phyloP scores from a whole-genome alignment of 92 coral and sea anemone genomes.

The Pocillopora meandrina region DNA sequence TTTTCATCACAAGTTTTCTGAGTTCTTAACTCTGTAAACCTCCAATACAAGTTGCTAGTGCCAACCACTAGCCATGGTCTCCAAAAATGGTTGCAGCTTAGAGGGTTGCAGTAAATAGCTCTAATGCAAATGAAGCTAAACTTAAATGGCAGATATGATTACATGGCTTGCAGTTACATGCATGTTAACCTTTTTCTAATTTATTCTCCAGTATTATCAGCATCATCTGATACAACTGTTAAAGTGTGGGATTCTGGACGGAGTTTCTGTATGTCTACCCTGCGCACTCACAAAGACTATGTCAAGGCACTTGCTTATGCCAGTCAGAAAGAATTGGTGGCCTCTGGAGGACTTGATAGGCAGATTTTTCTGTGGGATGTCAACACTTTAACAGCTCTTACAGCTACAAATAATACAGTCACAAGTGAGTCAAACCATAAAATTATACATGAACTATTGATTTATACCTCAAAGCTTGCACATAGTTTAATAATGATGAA shows the following conservation, averaged over 20 bases:
- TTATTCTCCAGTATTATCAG: slow-evolving; percentile 74
- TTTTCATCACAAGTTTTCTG: no score
- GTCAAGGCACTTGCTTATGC: slow-evolving; percentile 98
- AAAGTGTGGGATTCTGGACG: slow-evolving; percentile 91
- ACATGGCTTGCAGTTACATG: not conserved
- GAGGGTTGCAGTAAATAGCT: no score
- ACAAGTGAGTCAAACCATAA: slow-evolving; percentile 69
- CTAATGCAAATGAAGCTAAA: no score
- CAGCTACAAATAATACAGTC: slow-evolving; percentile 97
- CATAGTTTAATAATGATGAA: no score
- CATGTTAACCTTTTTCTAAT: not conserved
- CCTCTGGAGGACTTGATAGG: slow-evolving; percentile 95
- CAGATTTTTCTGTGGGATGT: slow-evolving; percentile 99
- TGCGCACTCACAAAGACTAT: slow-evolving; percentile 93
- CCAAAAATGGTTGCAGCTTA: no score
- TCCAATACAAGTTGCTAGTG: no score
- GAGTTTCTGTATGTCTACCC: slow-evolving; percentile 95
- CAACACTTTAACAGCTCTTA: slow-evolving; percentile 90
- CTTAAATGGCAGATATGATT: no score
- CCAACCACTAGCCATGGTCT: no score
- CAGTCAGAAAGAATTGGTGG: slow-evolving; percentile 78
- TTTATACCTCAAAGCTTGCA: no score
- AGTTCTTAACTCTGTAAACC: no score
- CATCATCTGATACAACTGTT: slow-evolving; percentile 96
- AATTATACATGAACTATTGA: no score